Percentiles rank a stretch among this genome's conserved stretches.
Evolutionary conservation across 2,888 invertebrate species (phyloP).

Genomic region (Dyspetes luteomarginatus): DNA sequence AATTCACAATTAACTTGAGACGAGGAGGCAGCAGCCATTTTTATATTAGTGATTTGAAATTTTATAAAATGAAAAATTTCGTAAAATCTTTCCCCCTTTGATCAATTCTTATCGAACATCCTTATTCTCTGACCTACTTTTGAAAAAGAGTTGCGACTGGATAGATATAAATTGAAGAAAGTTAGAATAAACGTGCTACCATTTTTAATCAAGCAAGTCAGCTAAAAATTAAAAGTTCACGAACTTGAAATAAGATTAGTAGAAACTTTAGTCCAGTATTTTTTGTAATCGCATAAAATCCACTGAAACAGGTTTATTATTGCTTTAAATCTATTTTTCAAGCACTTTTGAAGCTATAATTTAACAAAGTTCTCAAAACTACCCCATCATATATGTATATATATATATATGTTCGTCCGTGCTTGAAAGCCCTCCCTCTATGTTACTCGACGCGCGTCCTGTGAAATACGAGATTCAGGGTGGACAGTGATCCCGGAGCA

Average conservation of each 20-base stretch:
- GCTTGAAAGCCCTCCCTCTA: conserved; percentile 15
- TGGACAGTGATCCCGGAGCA: conserved; percentile 59
- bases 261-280: not conserved
- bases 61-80: not conserved
- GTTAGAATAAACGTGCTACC: too few relatives aligned
- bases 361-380: not conserved
- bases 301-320: not conserved
- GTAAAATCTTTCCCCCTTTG: too few relatives aligned
- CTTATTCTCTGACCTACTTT: too few relatives aligned
- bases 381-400: not conserved
- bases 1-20: too few relatives aligned
- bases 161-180: too few relatives aligned
- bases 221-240: too few relatives aligned
- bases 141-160: too few relatives aligned
- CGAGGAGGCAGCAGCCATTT: too few relatives aligned
- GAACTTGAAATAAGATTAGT: too few relatives aligned
- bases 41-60: not conserved
- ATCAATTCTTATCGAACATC: too few relatives aligned
- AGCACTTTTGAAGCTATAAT: not conserved
- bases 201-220: too few relatives aligned
- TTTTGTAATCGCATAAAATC: not conserved
- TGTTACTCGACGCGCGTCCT: conserved; percentile 43
- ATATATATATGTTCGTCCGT: conserved; percentile 3
- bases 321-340: not conserved
- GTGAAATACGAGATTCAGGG: conserved; percentile 63